Base-by-base conservation (phyloP, 2,113 vertebrate genomes). In the Takifugu flavidus region DNA sequence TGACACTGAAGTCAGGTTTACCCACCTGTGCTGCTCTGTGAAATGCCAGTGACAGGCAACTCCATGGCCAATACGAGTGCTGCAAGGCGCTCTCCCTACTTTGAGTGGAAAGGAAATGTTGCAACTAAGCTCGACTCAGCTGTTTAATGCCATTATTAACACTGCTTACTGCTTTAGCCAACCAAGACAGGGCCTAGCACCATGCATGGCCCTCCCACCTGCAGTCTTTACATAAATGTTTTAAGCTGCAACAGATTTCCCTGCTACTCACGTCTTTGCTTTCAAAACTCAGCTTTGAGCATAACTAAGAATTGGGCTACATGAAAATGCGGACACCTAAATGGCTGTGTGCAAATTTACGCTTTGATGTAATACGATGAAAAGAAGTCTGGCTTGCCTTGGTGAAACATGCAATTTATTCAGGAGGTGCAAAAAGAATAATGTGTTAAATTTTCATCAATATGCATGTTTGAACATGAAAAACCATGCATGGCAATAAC, bases 71-170 rank as follows among this genome's bases (percentile, higher is more conserved):
- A 78, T 74, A 64, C 50, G 62, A 71, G 75, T 58, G 66, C 68
- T 65, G 58, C 80, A 70, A 62, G 56, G 64, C 55, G 65, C 74
- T 81, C 71, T 79, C 72, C 70, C 57, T 72, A 53, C 82, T 77
- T 77, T 78, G 79, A 49, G 63, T 66, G 43, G 72, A 76, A 67
- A 58, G 72, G 56, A 81, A 88, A 73, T 90, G 90, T 53, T 49
- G 79, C 70, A 63, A 63, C 75, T 78, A 64, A 78, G 67, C 73
- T 61, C 15, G 63, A 57, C 80, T 77, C 79, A 3, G 75, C 68
- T 56, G 56, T 88, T 89, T 90, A 91, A 90, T 80, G 79, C 65
- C 79, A 83, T 86, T 86, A 85, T 80, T 84, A 87, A 84, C 79
- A 55, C 82, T 70, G 85, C 86, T 90, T 89, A 91, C 5, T 49